phyloP scores from a whole-genome alignment of 1,140 invertebrate species.

The Cephus cinctus region DNA sequence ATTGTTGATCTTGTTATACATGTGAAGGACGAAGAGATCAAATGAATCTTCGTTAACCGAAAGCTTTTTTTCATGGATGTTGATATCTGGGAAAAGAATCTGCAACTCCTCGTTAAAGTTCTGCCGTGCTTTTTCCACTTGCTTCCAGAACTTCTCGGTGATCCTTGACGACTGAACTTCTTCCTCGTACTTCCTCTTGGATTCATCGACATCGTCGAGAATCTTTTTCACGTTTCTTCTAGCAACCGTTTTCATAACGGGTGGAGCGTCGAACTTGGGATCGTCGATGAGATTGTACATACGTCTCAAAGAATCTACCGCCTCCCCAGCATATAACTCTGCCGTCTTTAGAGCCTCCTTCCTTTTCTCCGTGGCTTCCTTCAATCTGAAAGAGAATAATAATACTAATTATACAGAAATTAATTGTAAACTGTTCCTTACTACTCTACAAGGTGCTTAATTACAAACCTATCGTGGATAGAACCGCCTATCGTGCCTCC shows the following conservation, averaged over 20 bases:
- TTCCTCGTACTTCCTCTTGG: slow-evolving; percentile 60
- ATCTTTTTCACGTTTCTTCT: slow-evolving; percentile 64
- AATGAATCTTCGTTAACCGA: slow-evolving; percentile 64
- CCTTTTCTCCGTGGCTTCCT: slow-evolving; percentile 58
- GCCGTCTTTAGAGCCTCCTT: slow-evolving; percentile 55
- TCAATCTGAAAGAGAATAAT: slow-evolving; percentile 47
- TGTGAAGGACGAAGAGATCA: slow-evolving; percentile 68
- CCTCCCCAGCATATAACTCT: slow-evolving; percentile 47
- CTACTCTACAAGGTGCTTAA: background rate
- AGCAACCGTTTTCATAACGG: slow-evolving; percentile 52
- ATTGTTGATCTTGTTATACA: slow-evolving; percentile 65
- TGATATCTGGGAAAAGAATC: slow-evolving; percentile 69
- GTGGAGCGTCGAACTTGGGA: slow-evolving; percentile 52
- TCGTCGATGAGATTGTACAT: slow-evolving; percentile 51
- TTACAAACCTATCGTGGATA: slow-evolving; percentile 55
- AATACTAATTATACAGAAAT: background rate
- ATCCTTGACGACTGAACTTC: slow-evolving; percentile 60
- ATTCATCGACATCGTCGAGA: slow-evolving; percentile 59
- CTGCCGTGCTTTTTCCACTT: slow-evolving; percentile 66
- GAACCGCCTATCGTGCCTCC: slow-evolving; percentile 57
- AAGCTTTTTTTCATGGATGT: slow-evolving; percentile 66
- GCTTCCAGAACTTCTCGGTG: slow-evolving; percentile 69
- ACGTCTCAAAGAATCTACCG: slow-evolving; percentile 36
- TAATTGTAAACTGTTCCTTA: slow-evolving; percentile 3
- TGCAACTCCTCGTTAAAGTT: slow-evolving; percentile 73